Conservation (phyloP, 2,888 invertebrate genomes). For the Lordiphosa fenestrarum region DNA sequence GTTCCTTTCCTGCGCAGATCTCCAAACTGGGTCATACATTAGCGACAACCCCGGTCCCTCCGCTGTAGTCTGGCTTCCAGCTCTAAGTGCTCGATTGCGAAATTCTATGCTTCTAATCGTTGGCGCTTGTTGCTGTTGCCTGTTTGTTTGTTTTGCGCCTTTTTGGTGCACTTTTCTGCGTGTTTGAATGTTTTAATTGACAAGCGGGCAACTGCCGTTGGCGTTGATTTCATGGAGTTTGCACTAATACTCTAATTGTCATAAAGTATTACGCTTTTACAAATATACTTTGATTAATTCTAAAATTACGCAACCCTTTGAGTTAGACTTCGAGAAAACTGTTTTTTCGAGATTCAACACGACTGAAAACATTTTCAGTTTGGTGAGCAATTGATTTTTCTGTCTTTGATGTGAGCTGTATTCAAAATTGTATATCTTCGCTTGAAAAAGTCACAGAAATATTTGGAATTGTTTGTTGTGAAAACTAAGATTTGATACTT, state of each 20-base stretch:
- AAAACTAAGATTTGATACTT: too few relatives aligned
- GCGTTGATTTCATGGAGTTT: conserved; percentile 32
- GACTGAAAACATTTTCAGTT: too few relatives aligned
- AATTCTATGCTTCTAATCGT: conserved; percentile 74
- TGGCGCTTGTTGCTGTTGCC: conserved; percentile 29
- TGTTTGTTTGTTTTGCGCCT: conserved; percentile 47
- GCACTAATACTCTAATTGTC: conserved; percentile 1
- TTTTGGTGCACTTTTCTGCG: conserved; percentile 50
- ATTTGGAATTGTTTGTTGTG: too few relatives aligned
- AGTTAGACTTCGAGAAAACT: too few relatives aligned
- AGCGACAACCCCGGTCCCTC: conserved; percentile 31
- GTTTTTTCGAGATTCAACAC: too few relatives aligned
- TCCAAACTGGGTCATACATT: conserved; percentile 71
- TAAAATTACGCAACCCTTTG: too few relatives aligned
- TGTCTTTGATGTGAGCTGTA: too few relatives aligned
- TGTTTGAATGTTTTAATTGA: conserved; percentile 71
- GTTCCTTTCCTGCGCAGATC: conserved; percentile 67
- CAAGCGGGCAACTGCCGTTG: conserved; percentile 46
- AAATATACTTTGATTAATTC: too few relatives aligned
- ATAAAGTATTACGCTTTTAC: not conserved
- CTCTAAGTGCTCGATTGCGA: conserved; percentile 73
- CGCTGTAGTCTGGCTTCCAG: conserved; percentile 18
- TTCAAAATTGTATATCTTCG: too few relatives aligned
- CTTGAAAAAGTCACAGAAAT: too few relatives aligned
- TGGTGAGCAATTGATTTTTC: too few relatives aligned